Base-by-base conservation (phyloP, 2,888 invertebrate genomes). In the Furcula furcula region DNA sequence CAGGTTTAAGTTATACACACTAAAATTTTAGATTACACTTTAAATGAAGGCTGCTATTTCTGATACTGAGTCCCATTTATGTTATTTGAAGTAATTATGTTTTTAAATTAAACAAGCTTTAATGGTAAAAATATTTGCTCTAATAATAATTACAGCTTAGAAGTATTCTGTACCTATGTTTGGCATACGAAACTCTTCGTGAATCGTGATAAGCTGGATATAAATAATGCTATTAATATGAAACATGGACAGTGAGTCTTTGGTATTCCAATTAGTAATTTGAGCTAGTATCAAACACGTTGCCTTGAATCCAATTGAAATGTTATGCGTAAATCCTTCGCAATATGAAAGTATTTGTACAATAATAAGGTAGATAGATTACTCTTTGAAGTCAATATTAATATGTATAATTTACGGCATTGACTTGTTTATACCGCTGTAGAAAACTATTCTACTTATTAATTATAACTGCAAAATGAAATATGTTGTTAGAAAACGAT, bases 241-340 rank as follows among this genome's bases (percentile, higher is more conserved):
- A 55, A 63, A 65, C 57, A 55, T 57, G 49, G 63, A 65, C 57
- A 55, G 57, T 48, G 63, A 59, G 37, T 55, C 60, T 59, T 59
- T 64, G 52, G 64, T 68, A 69, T 69, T 72, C 63, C 66, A 56
- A 48, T 61, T 49, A 55, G 55, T 61, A 66, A 58, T 56, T 71
- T 65, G 67, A 72, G 56, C 62, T 73, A 74, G 65, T 58, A 57
- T 73, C 65, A 71, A 72, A 78, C 79, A 74, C 63, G 82, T 80
- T 86, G 84, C 86, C 82, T 85, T 86, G 77, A 80, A 73, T 66
- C 66, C 71, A 63, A 66, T 66, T 65, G 61, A 65, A 77, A 71
- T 62, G 62, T 73, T 76, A 65, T 62, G 62, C 60, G 56, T 60
- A 63, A 56, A 58, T 66, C 66, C 57, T 68, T 71, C 63, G 75